phyloP scores from a whole-genome alignment of 2,797 vertebrate genomes.

The Bradypodion ventrale region DNA sequence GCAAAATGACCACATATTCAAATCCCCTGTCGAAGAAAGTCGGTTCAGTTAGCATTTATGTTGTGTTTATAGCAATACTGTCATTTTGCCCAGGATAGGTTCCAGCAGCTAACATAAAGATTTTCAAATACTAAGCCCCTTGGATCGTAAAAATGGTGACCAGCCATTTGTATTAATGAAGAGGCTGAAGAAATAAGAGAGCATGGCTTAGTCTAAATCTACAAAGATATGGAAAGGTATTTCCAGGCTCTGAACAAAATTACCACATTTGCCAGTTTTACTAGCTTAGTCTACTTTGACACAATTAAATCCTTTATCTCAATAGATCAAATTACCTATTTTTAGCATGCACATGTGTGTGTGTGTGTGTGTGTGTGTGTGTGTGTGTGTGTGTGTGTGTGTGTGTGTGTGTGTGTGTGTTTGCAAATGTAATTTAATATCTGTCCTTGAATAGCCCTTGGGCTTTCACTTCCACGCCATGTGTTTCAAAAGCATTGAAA shows the following conservation, averaged over 20 bases:
- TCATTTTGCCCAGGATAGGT: neutral
- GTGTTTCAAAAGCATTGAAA: conserved; percentile 43
- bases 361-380: too few species aligned
- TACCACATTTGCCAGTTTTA: neutral
- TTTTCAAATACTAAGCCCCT: neutral
- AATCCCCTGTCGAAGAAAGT: too few species aligned
- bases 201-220: neutral
- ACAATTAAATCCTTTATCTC: conserved; percentile 8
- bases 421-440: conserved; percentile 37
- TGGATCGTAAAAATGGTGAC: neutral
- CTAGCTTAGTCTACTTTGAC: neutral
- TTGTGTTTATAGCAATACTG: neutral
- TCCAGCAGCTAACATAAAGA: accelerated
- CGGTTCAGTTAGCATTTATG: neutral
- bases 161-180: neutral
- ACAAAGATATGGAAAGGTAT: neutral
- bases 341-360: too few species aligned
- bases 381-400: too few species aligned
- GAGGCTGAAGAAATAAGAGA: neutral
- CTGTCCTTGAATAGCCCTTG: conserved; percentile 50
- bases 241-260: neutral
- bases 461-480: conserved; percentile 40
- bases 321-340: neutral
- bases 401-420: too few species aligned
- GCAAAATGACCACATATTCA: neutral